Base-by-base conservation (phyloP, 2,888 invertebrate genomes). In the Allacma fusca region DNA sequence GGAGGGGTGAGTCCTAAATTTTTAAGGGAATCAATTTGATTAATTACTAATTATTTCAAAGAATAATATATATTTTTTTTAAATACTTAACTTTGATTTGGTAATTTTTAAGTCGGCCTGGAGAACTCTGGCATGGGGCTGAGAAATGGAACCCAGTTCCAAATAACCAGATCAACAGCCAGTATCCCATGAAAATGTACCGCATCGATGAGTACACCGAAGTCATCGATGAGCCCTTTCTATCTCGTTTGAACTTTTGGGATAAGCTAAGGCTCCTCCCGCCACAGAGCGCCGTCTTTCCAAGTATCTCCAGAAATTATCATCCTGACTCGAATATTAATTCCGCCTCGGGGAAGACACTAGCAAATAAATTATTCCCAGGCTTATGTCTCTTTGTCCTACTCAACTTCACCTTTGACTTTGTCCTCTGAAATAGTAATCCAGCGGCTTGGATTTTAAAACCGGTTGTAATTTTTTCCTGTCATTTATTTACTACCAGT, bases 211-310 rank as follows among this genome's bases (percentile, higher is more conserved):
- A 68, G 1, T 69, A 78, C 26, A 77, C 79, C 0, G 78, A 72
- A 72, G 72, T 83, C 1, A 81, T 81, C 24, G 78, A 78, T 62
- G 81, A 83, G 72, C 81, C 83, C 21, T 81, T 81, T 68, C 72
- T 78, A 21, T 78, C 79, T 16, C 76, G 81, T 1, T 75, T 81
- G 16, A 80, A 81, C 34, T 81, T 81, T 59, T 81, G 81, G 83
- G 80, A 81, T 24, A 78, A 78, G 12, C 78, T 81, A n/a, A 69
- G 68, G 13, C 23, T 68, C 1, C 57, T 57, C 21, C 57, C 75
- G 5, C 50, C 75, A 12, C 68, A 75, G 28, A 7, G 23, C 65
- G 7, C 34, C 2, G 40, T 2, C 1, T 34, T n/a, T 40, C 29
- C 34, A 29, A 69, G 21, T 28, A 57, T 4, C 28, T 23, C 23